phyloP scores from a whole-genome alignment of 2,113 vertebrate species.

The Emberiza fucata region DNA sequence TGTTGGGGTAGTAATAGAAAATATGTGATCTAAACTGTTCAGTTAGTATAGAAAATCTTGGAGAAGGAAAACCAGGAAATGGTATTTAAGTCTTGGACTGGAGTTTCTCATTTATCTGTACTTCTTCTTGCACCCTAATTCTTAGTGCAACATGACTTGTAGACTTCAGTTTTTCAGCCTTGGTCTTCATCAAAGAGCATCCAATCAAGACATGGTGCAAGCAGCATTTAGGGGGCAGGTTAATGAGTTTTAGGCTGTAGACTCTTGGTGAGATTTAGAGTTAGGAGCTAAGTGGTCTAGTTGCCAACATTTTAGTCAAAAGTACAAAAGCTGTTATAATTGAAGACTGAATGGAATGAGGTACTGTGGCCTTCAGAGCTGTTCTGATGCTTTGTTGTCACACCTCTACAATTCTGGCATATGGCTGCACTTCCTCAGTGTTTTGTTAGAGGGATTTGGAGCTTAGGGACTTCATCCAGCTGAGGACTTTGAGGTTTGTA shows the following conservation, averaged over 20 bases:
- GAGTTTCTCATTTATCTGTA: background rate
- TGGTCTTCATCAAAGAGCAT: accelerated
- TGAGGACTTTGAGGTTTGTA: background rate
- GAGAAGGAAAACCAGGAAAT: background rate
- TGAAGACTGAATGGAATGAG: background rate
- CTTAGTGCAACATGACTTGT: background rate
- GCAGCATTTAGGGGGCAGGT: background rate
- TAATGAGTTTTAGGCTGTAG: background rate
- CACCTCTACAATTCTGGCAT: background rate
- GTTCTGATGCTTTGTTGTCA: background rate
- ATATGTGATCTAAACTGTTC: background rate
- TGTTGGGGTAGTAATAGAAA: background rate
- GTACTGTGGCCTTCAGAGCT: background rate
- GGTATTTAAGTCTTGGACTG: background rate
- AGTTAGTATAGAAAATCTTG: background rate
- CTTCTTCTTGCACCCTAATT: background rate
- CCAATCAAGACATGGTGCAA: background rate
- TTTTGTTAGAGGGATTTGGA: background rate
- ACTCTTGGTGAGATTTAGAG: background rate
- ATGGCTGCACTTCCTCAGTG: background rate
- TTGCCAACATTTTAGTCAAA: background rate
- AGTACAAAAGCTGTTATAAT: background rate
- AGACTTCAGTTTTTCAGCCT: background rate
- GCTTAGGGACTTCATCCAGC: background rate
- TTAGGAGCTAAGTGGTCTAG: background rate